Evolutionary conservation across 92 coral and sea anemone species (phyloP), one percentile per base, ranked within the genome.

Genomic region (Virgularia gustaviana): DNA sequence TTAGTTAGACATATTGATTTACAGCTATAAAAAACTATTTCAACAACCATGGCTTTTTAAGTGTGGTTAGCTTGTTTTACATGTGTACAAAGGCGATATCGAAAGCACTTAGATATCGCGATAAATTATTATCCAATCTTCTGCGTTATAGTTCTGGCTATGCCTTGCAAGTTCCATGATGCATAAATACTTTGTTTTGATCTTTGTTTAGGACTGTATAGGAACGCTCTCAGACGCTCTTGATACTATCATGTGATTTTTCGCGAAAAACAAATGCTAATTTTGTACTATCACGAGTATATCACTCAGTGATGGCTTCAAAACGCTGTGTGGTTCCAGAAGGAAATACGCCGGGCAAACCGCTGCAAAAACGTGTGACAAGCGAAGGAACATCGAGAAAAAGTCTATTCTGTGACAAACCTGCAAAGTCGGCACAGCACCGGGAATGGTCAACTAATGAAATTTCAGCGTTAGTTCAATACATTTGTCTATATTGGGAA

Each of bases 311-410:
- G 4, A 62, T 62, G 70, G 70, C 70, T 5, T 33, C 70, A 11
- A 62, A 62, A 20, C 36, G 70, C 18, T 13, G 6, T 16, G 18
- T 32, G 15, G 70, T 24, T 62, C 47, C 24, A 5, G 70, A 62
- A 62, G 70, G 70, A 45, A 62, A 62, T 27, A 62, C 70, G 49
- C 70, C 70, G 4, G 70, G 70, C 3, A 62, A 62, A 15, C 70
- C 70, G 2, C 27, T 13, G 11, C 19, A 34, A 2, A 62, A 62
- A 24, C 49, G 70, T 15, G 27, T 36, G 20, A 15, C 25, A 62
- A 23, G 32, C 3, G 23, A 39, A 19, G 56, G 35, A 22, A 65
- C 16, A 7, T 65, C 72, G 12, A 41, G 72, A 20, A 18, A 25
- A 65, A 37, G n/a, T 19, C 35, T 65, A 7, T 41, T 65, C 19